phyloP scores from a whole-genome alignment of 1,140 invertebrate genomes.

The Argopecten irradians region DNA sequence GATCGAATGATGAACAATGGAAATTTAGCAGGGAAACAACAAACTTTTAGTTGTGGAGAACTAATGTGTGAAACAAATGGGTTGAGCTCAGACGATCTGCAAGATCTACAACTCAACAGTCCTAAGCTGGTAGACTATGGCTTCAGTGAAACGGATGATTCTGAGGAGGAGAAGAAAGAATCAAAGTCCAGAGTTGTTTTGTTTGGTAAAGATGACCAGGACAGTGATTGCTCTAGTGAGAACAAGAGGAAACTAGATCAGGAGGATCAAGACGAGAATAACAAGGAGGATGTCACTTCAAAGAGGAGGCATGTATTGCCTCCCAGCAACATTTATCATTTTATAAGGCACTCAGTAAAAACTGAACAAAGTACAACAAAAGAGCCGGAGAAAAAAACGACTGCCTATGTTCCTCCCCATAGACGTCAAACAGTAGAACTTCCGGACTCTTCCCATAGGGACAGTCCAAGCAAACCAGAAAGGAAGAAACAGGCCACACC shows the following conservation, averaged over 20 bases:
- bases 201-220: not conserved
- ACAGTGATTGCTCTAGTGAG: not conserved
- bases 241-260: not conserved
- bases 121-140: constrained; percentile 1
- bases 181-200: not conserved
- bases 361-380: not conserved
- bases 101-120: constrained; percentile 2
- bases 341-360: not conserved
- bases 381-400: not conserved
- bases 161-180: not conserved
- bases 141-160: not conserved
- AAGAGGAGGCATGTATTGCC: not conserved
- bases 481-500: not conserved
- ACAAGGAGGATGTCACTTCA: not conserved
- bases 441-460: not conserved
- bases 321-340: not conserved
- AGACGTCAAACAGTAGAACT: not conserved
- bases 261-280: not conserved
- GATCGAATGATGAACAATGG: not conserved
- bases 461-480: not conserved
- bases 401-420: not conserved
- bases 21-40: not conserved
- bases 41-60: not conserved
- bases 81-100: not conserved
- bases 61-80: not conserved